phyloP scores from a whole-genome alignment of 2,888 invertebrate species.

The Temnothorax ravouxi region DNA sequence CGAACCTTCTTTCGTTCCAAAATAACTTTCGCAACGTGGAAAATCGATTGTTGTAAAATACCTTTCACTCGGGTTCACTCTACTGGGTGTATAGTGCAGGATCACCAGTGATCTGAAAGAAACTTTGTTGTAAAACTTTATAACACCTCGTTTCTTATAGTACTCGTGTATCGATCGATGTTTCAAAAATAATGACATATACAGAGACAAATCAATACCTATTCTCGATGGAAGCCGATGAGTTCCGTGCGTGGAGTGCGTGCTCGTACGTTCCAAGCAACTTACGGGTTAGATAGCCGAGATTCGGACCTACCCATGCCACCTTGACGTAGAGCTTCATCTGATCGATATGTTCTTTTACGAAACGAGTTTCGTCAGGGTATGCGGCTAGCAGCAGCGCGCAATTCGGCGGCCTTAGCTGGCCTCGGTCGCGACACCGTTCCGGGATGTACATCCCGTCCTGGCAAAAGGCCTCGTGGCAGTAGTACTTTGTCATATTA shows the following conservation, averaged over 20 bases:
- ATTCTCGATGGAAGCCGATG: conserved; percentile 23
- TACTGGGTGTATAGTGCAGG: conserved; percentile 90
- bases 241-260: conserved; percentile 27
- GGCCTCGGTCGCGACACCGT: conserved; percentile 85
- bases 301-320: conserved; percentile 90
- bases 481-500: conserved; percentile 84
- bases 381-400: conserved; percentile 87
- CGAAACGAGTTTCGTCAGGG: conserved; percentile 87
- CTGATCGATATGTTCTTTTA: conserved; percentile 89
- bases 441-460: conserved; percentile 89
- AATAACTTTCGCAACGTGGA: conserved; percentile 87
- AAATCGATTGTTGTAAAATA: conserved; percentile 88
- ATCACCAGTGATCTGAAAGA: conserved; percentile 87
- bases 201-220: conserved; percentile 54
- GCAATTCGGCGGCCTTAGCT: conserved; percentile 71
- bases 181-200: background rate
- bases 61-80: conserved; percentile 87
- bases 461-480: conserved; percentile 86
- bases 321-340: conserved; percentile 89
- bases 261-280: too few species aligned
- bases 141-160: background rate
- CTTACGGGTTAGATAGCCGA: conserved; percentile 84
- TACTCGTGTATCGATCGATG: background rate
- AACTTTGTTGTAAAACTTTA: background rate
- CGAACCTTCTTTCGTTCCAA: conserved; percentile 51